Base-by-base conservation (phyloP, 2,113 vertebrate genomes). In the Laticauda laticaudata region DNA sequence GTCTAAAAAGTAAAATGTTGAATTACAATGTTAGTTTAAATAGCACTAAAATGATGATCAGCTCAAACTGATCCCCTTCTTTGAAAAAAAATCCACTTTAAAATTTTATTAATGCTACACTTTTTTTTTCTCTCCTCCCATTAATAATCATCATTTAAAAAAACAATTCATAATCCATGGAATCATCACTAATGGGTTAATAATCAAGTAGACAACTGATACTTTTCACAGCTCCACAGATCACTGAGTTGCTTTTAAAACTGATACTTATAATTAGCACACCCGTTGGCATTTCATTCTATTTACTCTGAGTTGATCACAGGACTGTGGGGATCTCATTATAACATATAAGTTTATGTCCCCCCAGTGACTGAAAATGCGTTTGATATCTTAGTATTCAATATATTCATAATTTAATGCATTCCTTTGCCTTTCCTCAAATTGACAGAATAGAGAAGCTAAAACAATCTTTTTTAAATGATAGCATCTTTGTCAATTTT, bases 1-100 rank as follows among this genome's bases (percentile, higher is more conserved):
- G 97, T 98, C 97, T 97, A 98, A 98, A 98, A 98, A 98, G 97
- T 96, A 98, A 96, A 94, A 96, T 91, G 3, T 96, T 96, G 96
- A 96, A 96, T 97, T 96, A 94, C 95, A 97, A 97, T 96, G 97
- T 95, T 97, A 97, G 97, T 97, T 97, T 97, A 94, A 97, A 96
- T 95, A 97, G 96, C 97, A 97, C 95, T 96, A 96, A 96, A 95
- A 95, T 64, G 75, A 93, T 90, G 61, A 57, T 75, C 55, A 53
- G 55, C 51, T 86, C 53, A 75, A 90, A 43, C 92, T 59, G 88
- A 88, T 96, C 91, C 53, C 91, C 59, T 81, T 86, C 89, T 14
- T 92, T 91, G 23, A 85, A 91, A 81, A 93, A 86, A 43, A 21
- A 96, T 29, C 24, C 26, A n/a, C 87, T 96, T 96, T 95, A 90